These are phyloP conservation scores for Lanistes nyassanus DNA, from an alignment of 1,140 invertebrate genomes.

Conservation along the genomic window DNA sequence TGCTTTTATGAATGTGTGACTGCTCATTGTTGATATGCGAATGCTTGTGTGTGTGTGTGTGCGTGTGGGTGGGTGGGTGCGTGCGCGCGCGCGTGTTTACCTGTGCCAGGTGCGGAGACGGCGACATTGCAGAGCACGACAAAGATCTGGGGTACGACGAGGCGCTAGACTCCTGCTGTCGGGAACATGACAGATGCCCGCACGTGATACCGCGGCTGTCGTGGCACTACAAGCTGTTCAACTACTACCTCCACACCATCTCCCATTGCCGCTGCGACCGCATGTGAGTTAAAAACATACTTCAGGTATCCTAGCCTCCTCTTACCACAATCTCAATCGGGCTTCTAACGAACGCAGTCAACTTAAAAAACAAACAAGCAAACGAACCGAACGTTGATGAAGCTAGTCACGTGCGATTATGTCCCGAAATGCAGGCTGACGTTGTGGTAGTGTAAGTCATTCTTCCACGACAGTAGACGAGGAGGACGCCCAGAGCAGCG, in stretches of 20 bases:
- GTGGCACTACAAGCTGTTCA: slow-evolving; percentile 82
- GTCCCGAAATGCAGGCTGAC: no score
- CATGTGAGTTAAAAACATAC: slow-evolving; percentile 81
- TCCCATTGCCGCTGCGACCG: slow-evolving; percentile 90
- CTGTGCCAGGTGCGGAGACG: slow-evolving; percentile 79
- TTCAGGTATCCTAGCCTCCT: no score
- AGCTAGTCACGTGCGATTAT: no score
- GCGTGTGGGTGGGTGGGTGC: neutral
- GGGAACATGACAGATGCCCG: slow-evolving; percentile 85
- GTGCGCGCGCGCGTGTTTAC: neutral
- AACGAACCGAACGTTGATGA: no score
- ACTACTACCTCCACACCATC: slow-evolving; percentile 84
- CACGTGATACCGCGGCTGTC: slow-evolving; percentile 82
- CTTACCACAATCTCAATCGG: no score
- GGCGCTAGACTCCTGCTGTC: slow-evolving; percentile 83
- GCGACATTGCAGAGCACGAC: slow-evolving; percentile 78
- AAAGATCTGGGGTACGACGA: slow-evolving; percentile 81
- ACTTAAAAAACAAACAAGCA: no score
- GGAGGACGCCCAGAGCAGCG: no score
- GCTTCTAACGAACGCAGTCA: no score
- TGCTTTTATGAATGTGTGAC: no score
- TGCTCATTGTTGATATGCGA: no score
- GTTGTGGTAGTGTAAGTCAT: no score
- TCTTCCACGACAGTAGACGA: no score
- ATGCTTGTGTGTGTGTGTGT: neutral